Evolutionary conservation across 2,888 invertebrate genomes (phyloP), one percentile per base, ranked within the genome.

Genomic region (Drosophila algonquin): DNA sequence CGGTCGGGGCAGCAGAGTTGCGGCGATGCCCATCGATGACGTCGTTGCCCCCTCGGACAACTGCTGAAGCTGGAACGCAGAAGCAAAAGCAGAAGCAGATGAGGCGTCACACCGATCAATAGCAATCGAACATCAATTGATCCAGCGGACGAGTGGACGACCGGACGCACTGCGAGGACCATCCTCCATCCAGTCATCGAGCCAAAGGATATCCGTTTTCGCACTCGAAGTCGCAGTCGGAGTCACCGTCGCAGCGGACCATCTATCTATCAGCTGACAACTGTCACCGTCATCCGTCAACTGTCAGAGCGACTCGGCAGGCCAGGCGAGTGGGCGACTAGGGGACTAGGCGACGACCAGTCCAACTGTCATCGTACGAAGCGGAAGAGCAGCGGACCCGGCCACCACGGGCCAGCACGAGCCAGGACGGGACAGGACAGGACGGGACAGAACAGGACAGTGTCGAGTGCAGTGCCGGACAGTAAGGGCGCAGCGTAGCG

Each of bases 1-100:
- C 72, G 77, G 64, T 35, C 75, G 73, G 75, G 61, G 75, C 65
- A 68, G 71, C 56, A 52, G 61, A 50, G 67, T 70, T 70, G 80
- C 79, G 64, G 67, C 63, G 74, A 71, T 67, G 69, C 63, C 64
- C 58, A 78, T 67, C 78, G 40, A 40, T 40, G 57, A 53, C 68
- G 61, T 45, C 56, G 14, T 51, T 52, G 47, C 14, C 55, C 61
- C 60, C 40, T 44, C 48, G 54, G 44, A 18, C 56, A 44, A 44
- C 51, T 69, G 59, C 27, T 51, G 30, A 47, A 45, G 27, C 27
- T n/a, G 27, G 35, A 57, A 7, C 18, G 21, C 32, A 8, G 30
- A 8, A 30, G 30, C 30, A 48, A n/a, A 40, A 24, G 21, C 32
- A 8, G 30, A 7, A 30, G 30, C 30, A 35, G 40, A 40, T 40